Evolutionary conservation across 2,797 vertebrate genomes (phyloP).

Genomic region (Xiphorhynchus erythropygius): DNA sequence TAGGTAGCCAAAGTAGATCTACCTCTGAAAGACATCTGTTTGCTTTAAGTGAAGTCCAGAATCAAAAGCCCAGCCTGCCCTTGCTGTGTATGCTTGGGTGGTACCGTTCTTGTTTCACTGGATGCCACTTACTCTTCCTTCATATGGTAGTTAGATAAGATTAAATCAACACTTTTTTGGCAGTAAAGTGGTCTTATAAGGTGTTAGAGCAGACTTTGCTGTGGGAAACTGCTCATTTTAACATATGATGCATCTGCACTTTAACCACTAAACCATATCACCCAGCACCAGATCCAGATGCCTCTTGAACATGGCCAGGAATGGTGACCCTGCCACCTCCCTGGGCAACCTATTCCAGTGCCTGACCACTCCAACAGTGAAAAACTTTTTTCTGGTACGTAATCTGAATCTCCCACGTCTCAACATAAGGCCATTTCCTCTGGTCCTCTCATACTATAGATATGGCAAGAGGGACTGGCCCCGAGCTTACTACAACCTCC

Average conservation of each 20-base stretch:
- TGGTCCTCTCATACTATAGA: neutral
- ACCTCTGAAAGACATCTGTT: neutral
- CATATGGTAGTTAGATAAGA: neutral
- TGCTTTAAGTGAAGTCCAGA: neutral
- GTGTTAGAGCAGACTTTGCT: neutral
- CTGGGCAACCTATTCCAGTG: neutral
- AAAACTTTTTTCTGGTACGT: neutral
- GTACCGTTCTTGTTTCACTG: neutral
- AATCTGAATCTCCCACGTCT: neutral
- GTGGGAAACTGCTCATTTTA: neutral
- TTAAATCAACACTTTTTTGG: neutral
- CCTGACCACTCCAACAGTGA: neutral
- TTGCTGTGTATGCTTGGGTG: neutral
- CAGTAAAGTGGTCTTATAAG: neutral
- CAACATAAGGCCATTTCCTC: neutral
- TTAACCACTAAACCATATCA: neutral
- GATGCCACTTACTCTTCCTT: neutral
- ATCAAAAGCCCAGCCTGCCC: neutral
- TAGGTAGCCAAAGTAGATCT: neutral
- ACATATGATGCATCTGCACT: neutral
- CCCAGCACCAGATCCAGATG: neutral
- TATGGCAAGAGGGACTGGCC: neutral
- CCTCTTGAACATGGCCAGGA: neutral
- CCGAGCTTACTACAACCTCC: neutral
- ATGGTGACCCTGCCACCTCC: neutral